Percentiles rank a stretch among this genome's conserved stretches.
phyloP scores from a whole-genome alignment of 2,113 vertebrate genomes.

The Phalacrocorax aristotelis region DNA sequence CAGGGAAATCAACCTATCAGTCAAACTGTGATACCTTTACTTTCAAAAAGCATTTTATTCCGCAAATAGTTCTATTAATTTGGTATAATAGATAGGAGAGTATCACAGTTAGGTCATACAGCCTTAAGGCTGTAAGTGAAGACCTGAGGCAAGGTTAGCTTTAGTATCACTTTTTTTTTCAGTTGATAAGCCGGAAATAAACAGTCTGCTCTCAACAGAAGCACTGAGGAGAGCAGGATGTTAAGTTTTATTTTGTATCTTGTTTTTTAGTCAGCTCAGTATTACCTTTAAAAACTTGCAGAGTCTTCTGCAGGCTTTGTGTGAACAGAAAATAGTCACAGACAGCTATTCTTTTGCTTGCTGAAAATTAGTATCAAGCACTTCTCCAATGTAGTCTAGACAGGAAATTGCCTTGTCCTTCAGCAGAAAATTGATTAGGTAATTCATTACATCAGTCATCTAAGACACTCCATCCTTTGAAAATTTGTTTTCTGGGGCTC shows the following conservation, averaged over 20 bases:
- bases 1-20: background rate
- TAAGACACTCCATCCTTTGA: slow-evolving; percentile 36
- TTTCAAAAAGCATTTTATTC: background rate
- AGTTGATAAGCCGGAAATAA: background rate
- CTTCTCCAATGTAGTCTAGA: slow-evolving; percentile 30
- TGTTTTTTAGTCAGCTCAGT: background rate
- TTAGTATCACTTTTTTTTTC: background rate
- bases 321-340: slow-evolving; percentile 4
- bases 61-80: background rate
- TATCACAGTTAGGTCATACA: background rate
- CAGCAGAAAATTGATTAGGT: slow-evolving; percentile 58
- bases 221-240: background rate
- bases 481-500: slow-evolving; percentile 60
- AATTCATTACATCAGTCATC: slow-evolving; percentile 60
- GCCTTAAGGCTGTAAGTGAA: background rate
- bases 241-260: background rate
- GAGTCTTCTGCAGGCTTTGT: background rate
- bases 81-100: background rate
- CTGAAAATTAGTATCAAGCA: slow-evolving; percentile 63
- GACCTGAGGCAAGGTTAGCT: background rate
- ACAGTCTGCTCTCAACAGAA: background rate
- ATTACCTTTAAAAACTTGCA: background rate
- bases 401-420: slow-evolving; percentile 64
- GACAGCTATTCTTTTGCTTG: slow-evolving; percentile 28
- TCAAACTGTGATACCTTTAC: background rate